Evolutionary conservation across 2,888 invertebrate species (phyloP).

Genomic region (Abrostola tripartita): DNA sequence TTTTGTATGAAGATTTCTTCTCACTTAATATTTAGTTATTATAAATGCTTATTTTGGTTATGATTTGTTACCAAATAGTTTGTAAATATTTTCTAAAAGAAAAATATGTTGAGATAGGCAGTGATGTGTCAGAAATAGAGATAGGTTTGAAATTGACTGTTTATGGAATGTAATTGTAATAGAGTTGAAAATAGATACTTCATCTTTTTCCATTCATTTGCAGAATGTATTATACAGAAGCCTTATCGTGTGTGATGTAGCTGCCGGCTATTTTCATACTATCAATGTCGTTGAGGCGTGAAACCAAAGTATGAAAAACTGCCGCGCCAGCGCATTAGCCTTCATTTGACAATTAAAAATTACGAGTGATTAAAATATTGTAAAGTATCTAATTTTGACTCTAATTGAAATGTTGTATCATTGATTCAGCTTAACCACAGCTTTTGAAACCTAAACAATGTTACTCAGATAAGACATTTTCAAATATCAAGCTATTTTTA

Average conservation of each 20-base stretch:
- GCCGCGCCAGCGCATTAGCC: too few species aligned
- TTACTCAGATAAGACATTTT: conserved; percentile 12
- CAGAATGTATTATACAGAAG: too few species aligned
- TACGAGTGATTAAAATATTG: too few species aligned
- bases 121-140: too few species aligned
- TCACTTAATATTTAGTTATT: conserved; percentile 42
- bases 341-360: too few species aligned
- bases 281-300: too few species aligned
- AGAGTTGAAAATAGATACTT: conserved; percentile 20
- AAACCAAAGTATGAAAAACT: too few species aligned
- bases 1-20: conserved; percentile 40
- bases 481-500: conserved; percentile 13
- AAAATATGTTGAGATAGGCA: conserved; percentile 14
- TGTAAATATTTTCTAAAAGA: conserved; percentile 55
- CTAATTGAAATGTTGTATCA: too few species aligned
- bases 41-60: conserved; percentile 48
- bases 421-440: neutral
- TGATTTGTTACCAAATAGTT: conserved; percentile 64
- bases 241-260: too few species aligned
- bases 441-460: neutral
- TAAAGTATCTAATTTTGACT: too few species aligned
- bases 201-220: neutral
- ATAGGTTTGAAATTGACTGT: conserved; percentile 4
- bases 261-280: too few species aligned
- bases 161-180: neutral